phyloP scores from a whole-genome alignment of 2,888 invertebrate species.

The Machimus atricapillus region DNA sequence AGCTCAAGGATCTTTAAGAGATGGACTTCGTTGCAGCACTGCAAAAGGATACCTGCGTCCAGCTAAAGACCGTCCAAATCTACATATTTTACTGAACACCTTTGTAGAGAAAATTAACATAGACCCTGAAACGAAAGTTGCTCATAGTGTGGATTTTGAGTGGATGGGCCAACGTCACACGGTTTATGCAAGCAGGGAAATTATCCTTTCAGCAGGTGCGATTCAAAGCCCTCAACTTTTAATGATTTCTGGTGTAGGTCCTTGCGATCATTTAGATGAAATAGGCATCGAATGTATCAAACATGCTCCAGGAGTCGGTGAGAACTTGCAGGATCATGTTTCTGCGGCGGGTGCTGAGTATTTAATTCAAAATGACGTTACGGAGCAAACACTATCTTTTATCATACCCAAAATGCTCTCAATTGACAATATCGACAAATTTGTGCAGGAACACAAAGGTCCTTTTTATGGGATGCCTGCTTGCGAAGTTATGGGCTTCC shows the following conservation, averaged over 20 bases:
- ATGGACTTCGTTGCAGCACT: slow-evolving; percentile 83
- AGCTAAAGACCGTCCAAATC: slow-evolving; percentile 71
- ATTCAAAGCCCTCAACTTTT: slow-evolving; percentile 85
- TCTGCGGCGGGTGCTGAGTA: slow-evolving; percentile 81
- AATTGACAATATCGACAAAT: slow-evolving; percentile 69
- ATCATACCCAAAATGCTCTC: slow-evolving; percentile 72
- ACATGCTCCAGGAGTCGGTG: slow-evolving; percentile 76
- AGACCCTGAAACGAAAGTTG: slow-evolving; percentile 67
- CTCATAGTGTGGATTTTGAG: slow-evolving; percentile 73
- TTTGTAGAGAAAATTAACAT: slow-evolving; percentile 74
- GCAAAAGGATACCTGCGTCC: slow-evolving; percentile 83
- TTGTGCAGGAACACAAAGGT: slow-evolving; percentile 69
- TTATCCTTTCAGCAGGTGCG: slow-evolving; percentile 85
- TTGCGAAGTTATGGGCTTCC: slow-evolving; percentile 80
- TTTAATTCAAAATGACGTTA: slow-evolving; percentile 70
- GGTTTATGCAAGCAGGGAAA: slow-evolving; percentile 74
- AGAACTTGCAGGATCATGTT: slow-evolving; percentile 84
- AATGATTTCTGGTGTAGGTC: slow-evolving; percentile 86
- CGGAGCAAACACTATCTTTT: slow-evolving; percentile 70
- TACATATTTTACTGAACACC: slow-evolving; percentile 75
- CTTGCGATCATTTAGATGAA: slow-evolving; percentile 68
- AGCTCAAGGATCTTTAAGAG: slow-evolving; percentile 77
- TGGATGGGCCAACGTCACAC: slow-evolving; percentile 60
- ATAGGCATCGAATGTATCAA: slow-evolving; percentile 69
- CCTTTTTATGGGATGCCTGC: slow-evolving; percentile 78